Evolutionary conservation across 2,888 invertebrate genomes (phyloP).

Genomic region (Trissolcus japonicus): DNA sequence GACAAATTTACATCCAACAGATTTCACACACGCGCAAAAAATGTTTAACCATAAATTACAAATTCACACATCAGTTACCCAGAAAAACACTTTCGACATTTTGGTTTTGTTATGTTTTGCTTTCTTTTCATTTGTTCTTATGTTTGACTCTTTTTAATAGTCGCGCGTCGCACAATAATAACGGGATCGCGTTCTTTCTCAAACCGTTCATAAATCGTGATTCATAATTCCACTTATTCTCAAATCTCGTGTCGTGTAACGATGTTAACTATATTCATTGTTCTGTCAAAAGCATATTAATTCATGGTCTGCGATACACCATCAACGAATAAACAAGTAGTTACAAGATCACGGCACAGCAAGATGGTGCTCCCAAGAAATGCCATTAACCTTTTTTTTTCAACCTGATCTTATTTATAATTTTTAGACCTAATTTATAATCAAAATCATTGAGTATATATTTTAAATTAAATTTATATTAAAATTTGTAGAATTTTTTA

Average conservation of each 20-base stretch:
- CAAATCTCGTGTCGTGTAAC: slow-evolving; percentile 6
- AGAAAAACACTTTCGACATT: slow-evolving; percentile 20
- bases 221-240: slow-evolving; percentile 7
- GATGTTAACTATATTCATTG: slow-evolving; percentile 2
- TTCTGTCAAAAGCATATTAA: slow-evolving; percentile 16
- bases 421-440: no score
- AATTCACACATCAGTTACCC: slow-evolving; percentile 18
- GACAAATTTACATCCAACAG: slow-evolving; percentile 36
- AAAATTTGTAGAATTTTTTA: no score
- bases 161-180: slow-evolving; percentile 4
- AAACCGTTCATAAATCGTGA: no score
- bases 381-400: slow-evolving; percentile 51
- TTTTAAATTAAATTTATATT: no score
- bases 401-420: slow-evolving; percentile 57
- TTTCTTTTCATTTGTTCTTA: no score
- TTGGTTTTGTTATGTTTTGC: no score
- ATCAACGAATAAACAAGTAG: slow-evolving; percentile 16
- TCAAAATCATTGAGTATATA: no score
- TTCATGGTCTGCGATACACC: slow-evolving; percentile 15
- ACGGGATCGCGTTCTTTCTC: no score
- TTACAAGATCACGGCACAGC: slow-evolving; percentile 15
- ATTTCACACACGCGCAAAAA: slow-evolving; percentile 27
- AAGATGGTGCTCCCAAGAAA: slow-evolving; percentile 28
- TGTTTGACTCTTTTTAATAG: no score
- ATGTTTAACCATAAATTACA: slow-evolving; percentile 23